A percentile compares a stretch with the other conserved stretches of the same genome.
Conservation (phyloP, 1,140 invertebrate species). For the Macrotrachela quadricornifera region DNA sequence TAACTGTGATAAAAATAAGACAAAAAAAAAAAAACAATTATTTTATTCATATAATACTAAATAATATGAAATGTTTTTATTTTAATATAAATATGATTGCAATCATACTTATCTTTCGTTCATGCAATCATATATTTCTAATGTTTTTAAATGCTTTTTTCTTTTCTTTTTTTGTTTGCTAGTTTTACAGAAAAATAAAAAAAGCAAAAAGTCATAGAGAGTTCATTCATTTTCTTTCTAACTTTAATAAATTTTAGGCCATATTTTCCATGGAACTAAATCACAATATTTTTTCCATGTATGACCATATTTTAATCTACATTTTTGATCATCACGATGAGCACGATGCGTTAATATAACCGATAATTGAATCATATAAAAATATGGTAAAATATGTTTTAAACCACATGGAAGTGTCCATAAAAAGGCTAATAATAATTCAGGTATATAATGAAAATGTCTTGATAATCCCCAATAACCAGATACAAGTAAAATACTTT, state of each 20-base stretch:
- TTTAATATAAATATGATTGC: too few species aligned
- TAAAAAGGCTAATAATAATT: slow-evolving; percentile 34
- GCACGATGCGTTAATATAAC: slow-evolving; percentile 36
- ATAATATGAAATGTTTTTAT: too few species aligned
- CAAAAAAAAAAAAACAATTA: too few species aligned
- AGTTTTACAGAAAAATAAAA: too few species aligned
- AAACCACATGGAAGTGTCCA: slow-evolving; percentile 34
- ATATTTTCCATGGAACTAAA: slow-evolving; percentile 35
- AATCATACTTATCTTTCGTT: too few species aligned
- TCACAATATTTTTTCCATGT: slow-evolving; percentile 37
- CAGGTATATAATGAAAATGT: slow-evolving; percentile 41
- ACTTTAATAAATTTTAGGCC: slow-evolving; percentile 36
- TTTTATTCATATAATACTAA: too few species aligned
- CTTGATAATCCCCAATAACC: slow-evolving; percentile 41
- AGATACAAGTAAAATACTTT: slow-evolving; percentile 33
- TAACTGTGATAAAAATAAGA: too few species aligned
- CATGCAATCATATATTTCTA: too few species aligned
- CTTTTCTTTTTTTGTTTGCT: too few species aligned
- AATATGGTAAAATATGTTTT: slow-evolving; percentile 32
- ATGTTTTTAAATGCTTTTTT: too few species aligned
- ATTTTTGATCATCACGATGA: slow-evolving; percentile 39
- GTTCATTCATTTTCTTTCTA: too few species aligned
- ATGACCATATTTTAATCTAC: slow-evolving; percentile 36
- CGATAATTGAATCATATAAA: slow-evolving; percentile 35
- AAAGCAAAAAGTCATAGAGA: too few species aligned